These are phyloP conservation scores for Batillaria attramentaria DNA, from an alignment of 1,140 invertebrate genomes.

Conservation along the genomic window DNA sequence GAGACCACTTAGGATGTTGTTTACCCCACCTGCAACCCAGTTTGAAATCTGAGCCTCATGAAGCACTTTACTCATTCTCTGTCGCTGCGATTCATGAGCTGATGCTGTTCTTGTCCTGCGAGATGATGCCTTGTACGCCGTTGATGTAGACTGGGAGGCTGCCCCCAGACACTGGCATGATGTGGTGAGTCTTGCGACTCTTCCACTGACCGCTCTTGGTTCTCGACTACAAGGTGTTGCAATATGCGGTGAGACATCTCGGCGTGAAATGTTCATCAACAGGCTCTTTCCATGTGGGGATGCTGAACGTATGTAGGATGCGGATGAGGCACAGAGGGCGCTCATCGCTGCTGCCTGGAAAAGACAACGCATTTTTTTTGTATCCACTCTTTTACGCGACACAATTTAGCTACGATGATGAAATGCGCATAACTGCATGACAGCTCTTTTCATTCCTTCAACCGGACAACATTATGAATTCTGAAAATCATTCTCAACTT, in stretches of 20 bases:
- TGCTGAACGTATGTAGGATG: background rate
- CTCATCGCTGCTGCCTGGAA: background rate
- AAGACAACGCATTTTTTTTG: background rate
- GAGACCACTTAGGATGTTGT: slow-evolving; percentile 4
- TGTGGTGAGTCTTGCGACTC: background rate
- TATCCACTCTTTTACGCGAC: background rate
- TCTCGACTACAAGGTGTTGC: background rate
- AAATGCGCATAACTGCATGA: background rate
- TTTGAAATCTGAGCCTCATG: slow-evolving; percentile 1
- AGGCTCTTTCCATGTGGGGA: slow-evolving; percentile 1
- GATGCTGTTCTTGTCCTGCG: background rate
- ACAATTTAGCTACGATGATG: background rate
- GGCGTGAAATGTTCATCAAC: background rate
- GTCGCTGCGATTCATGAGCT: background rate
- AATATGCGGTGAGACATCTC: background rate
- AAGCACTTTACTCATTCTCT: slow-evolving; percentile 8
- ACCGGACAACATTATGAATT: background rate
- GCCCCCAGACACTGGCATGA: background rate
- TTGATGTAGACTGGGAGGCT: background rate
- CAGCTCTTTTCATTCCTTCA: background rate
- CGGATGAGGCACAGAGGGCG: background rate
- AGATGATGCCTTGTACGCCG: background rate
- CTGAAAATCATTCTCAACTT: background rate
- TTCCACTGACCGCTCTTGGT: background rate
- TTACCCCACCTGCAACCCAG: slow-evolving; percentile 11